Conservation (phyloP, 1,140 invertebrate genomes). For the Eumaeus atala region DNA sequence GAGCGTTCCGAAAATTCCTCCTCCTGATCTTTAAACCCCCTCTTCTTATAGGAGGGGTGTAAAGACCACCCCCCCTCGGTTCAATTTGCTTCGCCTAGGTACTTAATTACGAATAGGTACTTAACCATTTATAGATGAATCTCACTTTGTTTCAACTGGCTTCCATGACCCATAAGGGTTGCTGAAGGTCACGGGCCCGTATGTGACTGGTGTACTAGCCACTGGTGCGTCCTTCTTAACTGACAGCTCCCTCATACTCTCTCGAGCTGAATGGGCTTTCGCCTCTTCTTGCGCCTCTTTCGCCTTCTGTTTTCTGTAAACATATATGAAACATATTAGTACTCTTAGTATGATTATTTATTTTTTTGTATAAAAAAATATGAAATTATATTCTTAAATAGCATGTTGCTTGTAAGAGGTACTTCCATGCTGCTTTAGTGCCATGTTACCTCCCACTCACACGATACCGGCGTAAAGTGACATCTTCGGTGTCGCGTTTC, state of each 20-base stretch:
- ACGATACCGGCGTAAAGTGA: too few species aligned
- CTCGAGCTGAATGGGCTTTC: slow-evolving; percentile 47
- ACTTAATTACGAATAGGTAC: too few species aligned
- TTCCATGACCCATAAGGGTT: slow-evolving; percentile 81
- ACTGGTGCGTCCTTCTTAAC: slow-evolving; percentile 35
- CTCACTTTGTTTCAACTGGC: slow-evolving; percentile 61
- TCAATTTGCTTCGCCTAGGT: too few species aligned
- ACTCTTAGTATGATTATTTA: slow-evolving; percentile 1
- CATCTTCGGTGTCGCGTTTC: too few species aligned
- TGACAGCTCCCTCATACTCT: slow-evolving; percentile 51
- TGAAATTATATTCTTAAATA: neutral
- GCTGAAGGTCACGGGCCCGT: slow-evolving; percentile 41
- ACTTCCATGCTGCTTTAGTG: too few species aligned
- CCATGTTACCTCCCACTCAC: too few species aligned
- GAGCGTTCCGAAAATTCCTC: too few species aligned
- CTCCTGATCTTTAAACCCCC: too few species aligned
- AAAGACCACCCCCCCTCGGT: too few species aligned
- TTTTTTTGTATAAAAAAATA: neutral
- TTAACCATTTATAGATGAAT: too few species aligned
- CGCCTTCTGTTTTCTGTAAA: slow-evolving; percentile 46
- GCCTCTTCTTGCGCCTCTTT: slow-evolving; percentile 45
- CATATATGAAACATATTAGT: slow-evolving; percentile 4
- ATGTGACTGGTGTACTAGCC: slow-evolving; percentile 14
- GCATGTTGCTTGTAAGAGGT: too few species aligned
- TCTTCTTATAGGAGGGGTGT: too few species aligned